Evolutionary conservation across 2,113 vertebrate genomes (phyloP), one percentile per base, ranked within the genome.

Genomic region (Regulus satrapa): DNA sequence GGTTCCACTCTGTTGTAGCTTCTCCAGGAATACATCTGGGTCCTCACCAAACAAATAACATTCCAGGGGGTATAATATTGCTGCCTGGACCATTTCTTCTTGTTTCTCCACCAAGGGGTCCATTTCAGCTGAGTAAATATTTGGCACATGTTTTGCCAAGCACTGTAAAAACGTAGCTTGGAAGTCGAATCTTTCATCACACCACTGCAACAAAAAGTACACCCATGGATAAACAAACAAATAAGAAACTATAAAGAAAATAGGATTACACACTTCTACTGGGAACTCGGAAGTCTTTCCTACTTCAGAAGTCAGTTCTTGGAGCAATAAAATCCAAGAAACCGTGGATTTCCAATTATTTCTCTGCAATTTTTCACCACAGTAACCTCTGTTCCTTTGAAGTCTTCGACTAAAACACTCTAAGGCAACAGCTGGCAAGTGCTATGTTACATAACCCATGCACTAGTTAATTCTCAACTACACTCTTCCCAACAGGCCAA

Each of bases 11-110:
- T 99, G 98, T 45, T 99, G 98, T 59, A 99, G 97, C 94, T 99
- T 99, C 94, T 99, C 98, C 94, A 99, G 97, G 78, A 98, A 99
- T 54, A 91, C 54, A 90, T 98, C 95, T 43, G 99, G 99, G 95
- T 99, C 98, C 96, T 99, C 99, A 85, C 99, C 98, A 94, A 99
- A 99, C 89, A 99, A 98, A 55, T 98, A 99, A 96, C 98, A 99
- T 97, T 99, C 99, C 92, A 99, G 51, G 15, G 99, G 98, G 28
- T 98, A 97, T 38, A 99, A 96, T 96, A 99, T 97, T 52, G 86
- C 92, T 16, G 89, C 96, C 83, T 98, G 98, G 45, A 97, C 97
- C 94, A 97, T 97, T 97, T 98, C 98, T 52, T 99, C 99, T 94
- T 99, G 99, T 91, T 99, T 98, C 94, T 98, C 98, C 85, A 98